phyloP scores from a whole-genome alignment of 1,140 invertebrate genomes.

The Scylla paramamosain region DNA sequence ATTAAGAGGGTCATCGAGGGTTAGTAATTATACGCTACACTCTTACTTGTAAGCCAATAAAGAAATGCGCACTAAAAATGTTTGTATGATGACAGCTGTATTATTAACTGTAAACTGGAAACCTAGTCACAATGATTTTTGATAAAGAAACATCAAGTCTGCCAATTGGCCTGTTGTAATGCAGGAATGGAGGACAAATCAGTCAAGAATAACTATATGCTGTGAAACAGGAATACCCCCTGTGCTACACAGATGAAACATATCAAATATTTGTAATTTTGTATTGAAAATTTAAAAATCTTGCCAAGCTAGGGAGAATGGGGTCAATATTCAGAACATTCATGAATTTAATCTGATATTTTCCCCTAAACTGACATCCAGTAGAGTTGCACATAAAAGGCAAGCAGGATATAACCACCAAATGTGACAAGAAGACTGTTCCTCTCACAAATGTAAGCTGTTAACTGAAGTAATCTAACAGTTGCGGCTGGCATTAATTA shows the following conservation, averaged over 20 bases:
- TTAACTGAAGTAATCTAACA: no score
- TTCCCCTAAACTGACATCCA: no score
- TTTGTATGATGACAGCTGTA: no score
- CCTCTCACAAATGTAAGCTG: no score
- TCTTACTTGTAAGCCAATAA: not conserved
- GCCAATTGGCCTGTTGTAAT: no score
- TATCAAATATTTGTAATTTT: not conserved
- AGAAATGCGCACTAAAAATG: not conserved
- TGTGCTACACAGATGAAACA: not conserved
- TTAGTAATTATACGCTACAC: not conserved
- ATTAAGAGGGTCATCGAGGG: conserved; percentile 4
- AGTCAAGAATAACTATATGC: no score
- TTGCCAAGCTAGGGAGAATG: not conserved
- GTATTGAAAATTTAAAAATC: not conserved
- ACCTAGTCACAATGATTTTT: not conserved
- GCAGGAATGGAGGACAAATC: no score
- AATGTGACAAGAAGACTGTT: no score
- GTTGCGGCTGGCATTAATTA: no score
- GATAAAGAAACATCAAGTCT: not conserved
- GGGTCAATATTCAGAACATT: not conserved
- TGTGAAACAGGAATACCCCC: not conserved
- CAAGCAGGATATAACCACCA: no score
- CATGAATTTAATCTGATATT: no score
- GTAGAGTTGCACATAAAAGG: no score
- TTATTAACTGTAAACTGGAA: not conserved